phyloP scores from a whole-genome alignment of 2,888 invertebrate genomes.

The Opisthograptis luteolata region DNA sequence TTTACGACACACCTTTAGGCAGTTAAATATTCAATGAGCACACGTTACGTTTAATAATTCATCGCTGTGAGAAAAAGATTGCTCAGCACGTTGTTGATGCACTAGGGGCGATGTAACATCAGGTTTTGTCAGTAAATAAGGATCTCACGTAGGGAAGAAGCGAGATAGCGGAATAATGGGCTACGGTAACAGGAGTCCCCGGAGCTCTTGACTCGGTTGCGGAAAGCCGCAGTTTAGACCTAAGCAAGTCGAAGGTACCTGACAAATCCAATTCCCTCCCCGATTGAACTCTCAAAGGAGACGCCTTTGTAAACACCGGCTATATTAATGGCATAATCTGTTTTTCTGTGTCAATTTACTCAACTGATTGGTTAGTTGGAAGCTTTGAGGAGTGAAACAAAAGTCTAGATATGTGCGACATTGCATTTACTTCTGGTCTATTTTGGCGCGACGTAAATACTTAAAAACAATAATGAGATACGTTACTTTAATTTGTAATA shows the following conservation, averaged over 20 bases:
- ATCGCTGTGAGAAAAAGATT: slow-evolving; percentile 46
- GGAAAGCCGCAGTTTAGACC: slow-evolving; percentile 60
- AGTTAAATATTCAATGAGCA: slow-evolving; percentile 41
- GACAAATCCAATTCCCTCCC: slow-evolving; percentile 53
- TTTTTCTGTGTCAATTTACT: too few relatives aligned
- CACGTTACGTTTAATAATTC: slow-evolving; percentile 48
- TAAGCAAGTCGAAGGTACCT: slow-evolving; percentile 45
- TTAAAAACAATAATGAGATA: too few relatives aligned
- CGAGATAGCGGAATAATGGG: slow-evolving; percentile 66
- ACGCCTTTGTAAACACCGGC: slow-evolving; percentile 48
- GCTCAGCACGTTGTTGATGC: slow-evolving; percentile 50
- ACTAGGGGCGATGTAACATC: slow-evolving; percentile 52
- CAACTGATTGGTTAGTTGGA: too few relatives aligned
- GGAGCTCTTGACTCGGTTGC: slow-evolving; percentile 54
- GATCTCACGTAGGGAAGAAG: slow-evolving; percentile 57
- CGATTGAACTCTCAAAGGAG: slow-evolving; percentile 45
- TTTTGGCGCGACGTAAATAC: too few relatives aligned
- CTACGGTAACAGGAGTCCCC: slow-evolving; percentile 56
- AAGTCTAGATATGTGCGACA: too few relatives aligned
- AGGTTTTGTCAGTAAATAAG: slow-evolving; percentile 63
- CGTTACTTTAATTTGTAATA: too few relatives aligned
- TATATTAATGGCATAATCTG: too few relatives aligned
- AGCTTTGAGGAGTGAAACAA: background rate
- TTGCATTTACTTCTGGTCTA: too few relatives aligned
- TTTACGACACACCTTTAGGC: slow-evolving; percentile 43